Percentiles rank a stretch among this genome's conserved stretches.
These are phyloP conservation scores for Melitaea cinxia DNA, from an alignment of 1,140 invertebrate species.

Conservation along the genomic window DNA sequence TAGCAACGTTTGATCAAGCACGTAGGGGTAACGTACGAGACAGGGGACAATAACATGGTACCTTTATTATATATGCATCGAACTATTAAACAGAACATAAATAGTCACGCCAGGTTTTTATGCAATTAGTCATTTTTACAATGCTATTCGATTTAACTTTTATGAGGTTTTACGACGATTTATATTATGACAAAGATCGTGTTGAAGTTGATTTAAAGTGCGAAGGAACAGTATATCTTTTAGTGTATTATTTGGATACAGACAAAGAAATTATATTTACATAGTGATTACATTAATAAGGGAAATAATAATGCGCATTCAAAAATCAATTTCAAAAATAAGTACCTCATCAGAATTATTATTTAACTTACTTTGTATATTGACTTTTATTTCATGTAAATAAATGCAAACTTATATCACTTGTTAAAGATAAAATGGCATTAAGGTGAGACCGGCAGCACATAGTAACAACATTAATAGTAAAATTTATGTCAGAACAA, in stretches of 20 bases:
- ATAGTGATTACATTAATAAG: no score
- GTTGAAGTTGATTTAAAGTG: background rate
- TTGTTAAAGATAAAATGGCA: background rate
- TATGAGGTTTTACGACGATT: background rate
- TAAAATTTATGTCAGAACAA: constrained; percentile 41
- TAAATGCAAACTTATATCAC: background rate
- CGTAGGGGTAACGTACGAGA: constrained; percentile 30
- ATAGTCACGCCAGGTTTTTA: constrained; percentile 16
- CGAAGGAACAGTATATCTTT: background rate
- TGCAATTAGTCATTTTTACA: constrained; percentile 9
- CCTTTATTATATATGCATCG: constrained; percentile 3
- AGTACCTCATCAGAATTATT: background rate
- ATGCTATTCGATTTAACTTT: background rate
- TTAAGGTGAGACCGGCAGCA: background rate
- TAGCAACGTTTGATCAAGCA: constrained; percentile 12
- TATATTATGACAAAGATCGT: background rate
- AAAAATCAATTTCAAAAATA: no score
- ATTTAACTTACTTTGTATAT: background rate
- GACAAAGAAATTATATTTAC: no score
- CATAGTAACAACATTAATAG: constrained; percentile 21
- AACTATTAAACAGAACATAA: constrained; percentile 17
- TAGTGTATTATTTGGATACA: no score
- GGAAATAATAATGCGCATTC: no score
- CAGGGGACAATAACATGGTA: constrained; percentile 21
- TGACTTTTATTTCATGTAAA: background rate